Conservation (phyloP, 2,888 invertebrate genomes). For the Caenorhabditis becei region DNA sequence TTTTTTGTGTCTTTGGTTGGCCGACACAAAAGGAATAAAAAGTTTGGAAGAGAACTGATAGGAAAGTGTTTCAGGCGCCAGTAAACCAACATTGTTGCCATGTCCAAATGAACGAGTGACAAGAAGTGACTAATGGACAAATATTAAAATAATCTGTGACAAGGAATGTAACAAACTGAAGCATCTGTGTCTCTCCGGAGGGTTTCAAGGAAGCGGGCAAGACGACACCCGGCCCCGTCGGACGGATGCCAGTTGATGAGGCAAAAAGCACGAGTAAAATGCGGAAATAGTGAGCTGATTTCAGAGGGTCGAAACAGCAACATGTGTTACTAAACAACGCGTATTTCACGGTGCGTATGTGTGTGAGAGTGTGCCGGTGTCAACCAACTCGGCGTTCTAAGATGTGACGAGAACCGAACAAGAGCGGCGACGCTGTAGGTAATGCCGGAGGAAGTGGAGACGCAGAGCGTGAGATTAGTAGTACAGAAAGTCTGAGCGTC, state of each 20-base stretch:
- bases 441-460: constrained; percentile 27
- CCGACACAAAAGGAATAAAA: too few species aligned
- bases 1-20: too few species aligned
- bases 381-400: constrained; percentile 62
- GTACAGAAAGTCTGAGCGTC: constrained; percentile 43
- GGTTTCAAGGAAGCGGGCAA: constrained; percentile 21
- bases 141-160: constrained; percentile 44
- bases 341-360: constrained; percentile 55
- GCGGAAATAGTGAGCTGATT: constrained; percentile 43
- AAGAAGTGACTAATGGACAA: constrained; percentile 46
- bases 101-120: constrained; percentile 20
- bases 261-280: constrained; percentile 23
- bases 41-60: constrained; percentile 31
- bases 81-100: constrained; percentile 31
- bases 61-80: constrained; percentile 20
- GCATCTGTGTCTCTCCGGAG: constrained; percentile 23
- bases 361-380: constrained; percentile 55
- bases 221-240: constrained; percentile 8
- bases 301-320: constrained; percentile 54
- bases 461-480: constrained; percentile 43
- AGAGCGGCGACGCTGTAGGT: constrained; percentile 43
- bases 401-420: constrained; percentile 54
- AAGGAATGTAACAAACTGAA: constrained; percentile 40
- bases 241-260: constrained; percentile 33
- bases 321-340: constrained; percentile 60